Percentiles rank a stretch among this genome's conserved stretches.
These are phyloP conservation scores for Heliconius aoede DNA, from an alignment of 2,888 invertebrate genomes.

Conservation along the genomic window DNA sequence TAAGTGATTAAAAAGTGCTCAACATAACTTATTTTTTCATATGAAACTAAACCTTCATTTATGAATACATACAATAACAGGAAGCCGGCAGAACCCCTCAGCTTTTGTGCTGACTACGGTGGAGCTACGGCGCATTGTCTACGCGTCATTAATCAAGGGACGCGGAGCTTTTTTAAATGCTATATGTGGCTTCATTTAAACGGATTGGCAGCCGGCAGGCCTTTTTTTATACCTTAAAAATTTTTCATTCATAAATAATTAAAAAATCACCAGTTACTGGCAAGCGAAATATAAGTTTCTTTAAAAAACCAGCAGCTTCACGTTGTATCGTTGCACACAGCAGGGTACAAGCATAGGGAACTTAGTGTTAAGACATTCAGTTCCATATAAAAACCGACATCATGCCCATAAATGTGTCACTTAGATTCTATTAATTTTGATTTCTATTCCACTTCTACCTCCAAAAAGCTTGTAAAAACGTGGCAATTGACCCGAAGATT, in stretches of 20 bases:
- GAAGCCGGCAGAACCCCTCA: slow-evolving; percentile 11
- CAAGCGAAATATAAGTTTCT: not conserved
- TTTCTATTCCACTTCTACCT: not conserved
- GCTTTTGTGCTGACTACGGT: slow-evolving; percentile 27
- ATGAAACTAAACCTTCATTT: not conserved
- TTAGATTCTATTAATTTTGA: no score
- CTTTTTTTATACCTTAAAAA: not conserved
- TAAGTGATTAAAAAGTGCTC: not conserved
- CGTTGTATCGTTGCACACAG: no score
- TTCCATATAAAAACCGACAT: no score
- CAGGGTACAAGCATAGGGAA: no score
- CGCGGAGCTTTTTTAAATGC: slow-evolving; percentile 9
- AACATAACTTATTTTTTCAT: not conserved
- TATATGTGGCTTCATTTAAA: slow-evolving; percentile 12
- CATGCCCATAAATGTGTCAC: no score
- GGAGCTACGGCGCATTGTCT: slow-evolving; percentile 38
- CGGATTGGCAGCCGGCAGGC: not conserved
- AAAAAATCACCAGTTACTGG: not conserved
- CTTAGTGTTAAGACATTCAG: no score
- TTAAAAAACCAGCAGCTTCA: no score
- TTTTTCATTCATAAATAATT: slow-evolving; percentile 5
- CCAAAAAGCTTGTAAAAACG: not conserved
- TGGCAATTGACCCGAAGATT: not conserved
- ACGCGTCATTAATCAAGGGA: slow-evolving; percentile 38
- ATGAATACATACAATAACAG: slow-evolving; percentile 18